phyloP scores from a whole-genome alignment of 2,113 vertebrate species.

The Jacana jacana region DNA sequence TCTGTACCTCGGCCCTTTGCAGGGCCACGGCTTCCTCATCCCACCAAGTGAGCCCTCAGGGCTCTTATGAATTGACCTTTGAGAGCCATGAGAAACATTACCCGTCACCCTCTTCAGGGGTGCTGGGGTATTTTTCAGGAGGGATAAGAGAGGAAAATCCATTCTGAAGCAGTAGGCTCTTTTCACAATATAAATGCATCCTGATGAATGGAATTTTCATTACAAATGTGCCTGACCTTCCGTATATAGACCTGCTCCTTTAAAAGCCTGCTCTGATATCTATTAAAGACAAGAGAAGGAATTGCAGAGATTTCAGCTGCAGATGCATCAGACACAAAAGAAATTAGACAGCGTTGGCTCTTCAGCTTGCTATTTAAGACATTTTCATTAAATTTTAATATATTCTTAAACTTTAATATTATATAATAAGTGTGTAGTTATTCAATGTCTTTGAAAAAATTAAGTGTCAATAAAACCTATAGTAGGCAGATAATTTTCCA shows the following conservation, averaged over 20 bases:
- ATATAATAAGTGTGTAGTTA: not conserved
- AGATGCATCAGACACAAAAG: not conserved
- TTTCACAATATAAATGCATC: constrained; percentile 14
- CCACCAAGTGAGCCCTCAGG: not conserved
- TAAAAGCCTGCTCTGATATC: constrained; percentile 9
- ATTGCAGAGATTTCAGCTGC: not conserved
- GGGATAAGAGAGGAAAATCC: not conserved
- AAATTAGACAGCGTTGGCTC: not conserved
- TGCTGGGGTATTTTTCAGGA: not conserved
- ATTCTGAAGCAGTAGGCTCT: not conserved
- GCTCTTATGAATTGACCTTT: not conserved
- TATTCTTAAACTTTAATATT: constrained; percentile 33
- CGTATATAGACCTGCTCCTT: constrained; percentile 4
- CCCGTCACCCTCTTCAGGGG: not conserved
- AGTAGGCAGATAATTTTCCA: not conserved
- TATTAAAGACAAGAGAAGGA: not conserved
- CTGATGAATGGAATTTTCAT: constrained; percentile 50
- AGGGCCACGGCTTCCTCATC: not conserved
- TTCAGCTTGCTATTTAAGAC: constrained; percentile 7
- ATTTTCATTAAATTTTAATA: constrained; percentile 35
- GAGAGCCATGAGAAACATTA: not conserved
- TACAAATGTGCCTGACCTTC: constrained; percentile 47
- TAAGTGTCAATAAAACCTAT: constrained; percentile 15
- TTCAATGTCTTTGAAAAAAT: constrained; percentile 18
- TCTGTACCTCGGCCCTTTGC: not conserved